Percentiles rank a stretch among this genome's conserved stretches.
phyloP scores from a whole-genome alignment of 2,888 invertebrate genomes.

The Zootermopsis nevadensis region DNA sequence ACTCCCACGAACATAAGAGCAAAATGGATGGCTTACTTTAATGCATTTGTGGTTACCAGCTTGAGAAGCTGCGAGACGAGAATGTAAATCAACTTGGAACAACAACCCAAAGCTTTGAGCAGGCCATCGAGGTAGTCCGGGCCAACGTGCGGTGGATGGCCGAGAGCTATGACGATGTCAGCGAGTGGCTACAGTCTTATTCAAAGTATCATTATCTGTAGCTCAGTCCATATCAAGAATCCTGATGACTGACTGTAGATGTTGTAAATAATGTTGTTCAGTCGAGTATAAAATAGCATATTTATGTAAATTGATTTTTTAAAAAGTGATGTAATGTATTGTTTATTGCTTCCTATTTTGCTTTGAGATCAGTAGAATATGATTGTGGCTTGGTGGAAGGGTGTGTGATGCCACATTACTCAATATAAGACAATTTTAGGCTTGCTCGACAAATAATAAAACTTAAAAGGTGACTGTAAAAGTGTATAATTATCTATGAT shows the following conservation, averaged over 20 bases:
- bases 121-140: slow-evolving; percentile 67
- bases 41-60: slow-evolving; percentile 57
- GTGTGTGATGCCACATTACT: no score
- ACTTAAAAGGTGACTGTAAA: no score
- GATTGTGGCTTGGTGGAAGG: not conserved
- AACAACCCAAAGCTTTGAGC: slow-evolving; percentile 65
- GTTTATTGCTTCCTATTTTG: not conserved
- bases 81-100: slow-evolving; percentile 64
- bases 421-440: no score
- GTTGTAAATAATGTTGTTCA: not conserved
- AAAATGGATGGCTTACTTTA: no score
- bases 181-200: slow-evolving; percentile 40
- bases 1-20: no score
- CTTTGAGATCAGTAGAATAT: not conserved
- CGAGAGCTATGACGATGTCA: slow-evolving; percentile 61
- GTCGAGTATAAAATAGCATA: not conserved
- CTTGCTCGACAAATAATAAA: no score
- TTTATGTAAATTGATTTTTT: not conserved
- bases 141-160: slow-evolving; percentile 71
- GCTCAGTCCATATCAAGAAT: not conserved
- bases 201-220: not conserved
- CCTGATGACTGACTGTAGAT: not conserved
- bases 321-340: slow-evolving; percentile 2
- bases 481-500: no score
- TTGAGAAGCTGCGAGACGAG: slow-evolving; percentile 62